Percentiles rank a stretch among this genome's conserved stretches.
phyloP scores from a whole-genome alignment of 2,888 invertebrate species.

The Pediacus dermestoides region DNA sequence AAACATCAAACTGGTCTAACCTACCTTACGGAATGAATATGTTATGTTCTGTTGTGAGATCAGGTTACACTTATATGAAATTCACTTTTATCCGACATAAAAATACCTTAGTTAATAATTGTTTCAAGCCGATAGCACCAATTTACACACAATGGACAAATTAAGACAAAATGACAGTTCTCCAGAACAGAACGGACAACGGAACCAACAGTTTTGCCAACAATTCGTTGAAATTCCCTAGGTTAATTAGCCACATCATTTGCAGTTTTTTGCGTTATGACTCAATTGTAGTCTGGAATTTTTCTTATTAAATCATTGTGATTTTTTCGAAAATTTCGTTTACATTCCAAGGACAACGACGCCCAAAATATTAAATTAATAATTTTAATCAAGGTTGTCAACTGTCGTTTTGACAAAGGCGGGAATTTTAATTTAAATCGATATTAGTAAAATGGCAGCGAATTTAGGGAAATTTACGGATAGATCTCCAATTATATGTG shows the following conservation, averaged over 20 bases:
- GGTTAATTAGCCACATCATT: too few relatives aligned
- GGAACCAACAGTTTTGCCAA: slow-evolving; percentile 10
- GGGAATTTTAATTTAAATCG: too few relatives aligned
- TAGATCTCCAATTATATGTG: slow-evolving; percentile 33
- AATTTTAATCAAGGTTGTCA: too few relatives aligned
- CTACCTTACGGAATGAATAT: slow-evolving; percentile 38
- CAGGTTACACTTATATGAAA: slow-evolving; percentile 31
- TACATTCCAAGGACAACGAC: too few relatives aligned
- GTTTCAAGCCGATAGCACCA: slow-evolving; percentile 31
- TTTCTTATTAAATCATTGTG: too few relatives aligned
- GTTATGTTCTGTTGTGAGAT: slow-evolving; percentile 22
- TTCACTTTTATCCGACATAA: slow-evolving; percentile 36
- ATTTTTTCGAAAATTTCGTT: too few relatives aligned
- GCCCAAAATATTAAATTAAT: too few relatives aligned
- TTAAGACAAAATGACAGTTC: slow-evolving; percentile 36
- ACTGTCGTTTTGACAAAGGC: too few relatives aligned
- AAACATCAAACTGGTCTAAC: slow-evolving; percentile 42
- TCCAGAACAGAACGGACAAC: slow-evolving; percentile 6
- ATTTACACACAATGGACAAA: slow-evolving; percentile 36
- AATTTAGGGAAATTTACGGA: slow-evolving; percentile 41
- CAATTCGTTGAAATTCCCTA: slow-evolving; percentile 5
- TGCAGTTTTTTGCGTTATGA: too few relatives aligned
- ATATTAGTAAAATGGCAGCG: slow-evolving; percentile 31
- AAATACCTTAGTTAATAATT: slow-evolving; percentile 28
- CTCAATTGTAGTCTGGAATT: not conserved